Evolutionary conservation across 2,888 invertebrate genomes (phyloP).

Genomic region (Branchellion lobata): DNA sequence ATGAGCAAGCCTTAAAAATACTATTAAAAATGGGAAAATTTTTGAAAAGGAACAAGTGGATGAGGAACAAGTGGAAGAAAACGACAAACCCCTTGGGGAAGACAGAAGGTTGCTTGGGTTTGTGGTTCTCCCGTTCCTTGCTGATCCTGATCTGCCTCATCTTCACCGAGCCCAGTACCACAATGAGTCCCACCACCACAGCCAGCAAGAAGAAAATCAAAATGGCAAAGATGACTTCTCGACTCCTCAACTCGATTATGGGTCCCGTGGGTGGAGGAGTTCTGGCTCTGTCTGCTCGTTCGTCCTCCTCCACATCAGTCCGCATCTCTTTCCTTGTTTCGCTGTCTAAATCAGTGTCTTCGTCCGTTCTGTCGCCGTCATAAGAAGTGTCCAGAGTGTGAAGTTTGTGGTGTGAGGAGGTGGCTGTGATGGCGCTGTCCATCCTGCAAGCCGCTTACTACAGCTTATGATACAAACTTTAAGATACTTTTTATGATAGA

Average conservation of each 20-base stretch:
- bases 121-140: too few relatives aligned
- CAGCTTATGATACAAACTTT: too few relatives aligned
- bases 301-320: constrained; percentile 2
- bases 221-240: constrained; percentile 53
- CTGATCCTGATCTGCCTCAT: background rate
- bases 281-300: constrained; percentile 38
- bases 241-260: constrained; percentile 50
- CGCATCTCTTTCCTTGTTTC: constrained; percentile 6
- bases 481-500: too few relatives aligned
- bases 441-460: too few relatives aligned
- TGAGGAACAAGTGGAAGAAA: too few relatives aligned
- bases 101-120: too few relatives aligned
- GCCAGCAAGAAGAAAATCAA: constrained; percentile 52
- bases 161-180: constrained; percentile 48
- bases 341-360: background rate
- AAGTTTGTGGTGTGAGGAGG: background rate
- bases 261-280: constrained; percentile 48
- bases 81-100: too few relatives aligned
- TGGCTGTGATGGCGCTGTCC: background rate
- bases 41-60: too few relatives aligned
- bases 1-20: too few relatives aligned
- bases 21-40: too few relatives aligned
- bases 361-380: background rate
- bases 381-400: background rate
- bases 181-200: constrained; percentile 50